Conservation (phyloP, 2,888 invertebrate species). For the Stramonita haemastoma region DNA sequence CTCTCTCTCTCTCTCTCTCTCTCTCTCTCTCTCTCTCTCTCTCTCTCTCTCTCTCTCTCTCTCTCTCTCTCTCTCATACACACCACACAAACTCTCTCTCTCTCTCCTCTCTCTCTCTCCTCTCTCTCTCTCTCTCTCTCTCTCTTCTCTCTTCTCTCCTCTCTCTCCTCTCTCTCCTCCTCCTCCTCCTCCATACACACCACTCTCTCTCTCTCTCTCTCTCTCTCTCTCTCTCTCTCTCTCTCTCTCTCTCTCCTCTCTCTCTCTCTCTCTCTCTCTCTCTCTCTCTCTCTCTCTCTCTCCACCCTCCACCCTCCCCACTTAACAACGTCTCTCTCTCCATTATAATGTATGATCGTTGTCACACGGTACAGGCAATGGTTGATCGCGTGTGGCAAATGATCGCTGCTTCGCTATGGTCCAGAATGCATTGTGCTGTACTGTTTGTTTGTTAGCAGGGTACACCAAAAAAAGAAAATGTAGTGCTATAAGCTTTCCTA, state of each 20-base stretch:
- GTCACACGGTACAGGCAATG: no score
- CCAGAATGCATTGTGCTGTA: no score
- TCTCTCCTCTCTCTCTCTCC: not conserved
- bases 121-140: not conserved
- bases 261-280: not conserved
- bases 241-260: not conserved
- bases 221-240: fast-evolving
- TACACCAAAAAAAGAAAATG: no score
- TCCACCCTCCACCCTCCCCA: no score
- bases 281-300: no score
- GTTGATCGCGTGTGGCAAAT: no score
- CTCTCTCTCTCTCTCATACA: not conserved
- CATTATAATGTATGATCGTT: no score
- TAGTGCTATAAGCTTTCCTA: no score
- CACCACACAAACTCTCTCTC: no score
- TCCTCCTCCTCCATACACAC: not conserved
- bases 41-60: not conserved
- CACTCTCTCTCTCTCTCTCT: not conserved
- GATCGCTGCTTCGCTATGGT: no score
- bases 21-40: not conserved
- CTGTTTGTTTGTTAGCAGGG: no score
- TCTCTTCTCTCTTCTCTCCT: not conserved
- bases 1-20: not conserved
- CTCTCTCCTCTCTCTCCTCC: not conserved
- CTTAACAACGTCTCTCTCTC: no score